Evolutionary conservation across 2,797 vertebrate genomes (phyloP).

Genomic region (Rachycentron canadum): DNA sequence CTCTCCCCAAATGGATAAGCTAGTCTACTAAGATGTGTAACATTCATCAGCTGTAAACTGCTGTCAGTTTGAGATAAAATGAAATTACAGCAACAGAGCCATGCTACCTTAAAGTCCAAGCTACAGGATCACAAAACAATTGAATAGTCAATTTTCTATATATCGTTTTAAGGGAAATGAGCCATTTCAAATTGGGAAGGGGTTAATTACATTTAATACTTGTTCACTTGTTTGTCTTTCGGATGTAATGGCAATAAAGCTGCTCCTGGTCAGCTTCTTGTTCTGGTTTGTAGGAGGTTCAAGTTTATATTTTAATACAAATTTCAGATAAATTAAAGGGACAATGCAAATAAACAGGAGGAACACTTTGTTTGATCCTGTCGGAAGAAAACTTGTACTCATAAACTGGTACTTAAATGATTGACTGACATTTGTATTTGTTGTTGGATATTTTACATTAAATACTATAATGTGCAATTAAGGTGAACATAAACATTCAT

Average conservation of each 20-base stretch:
- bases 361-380: slow-evolving; percentile 41
- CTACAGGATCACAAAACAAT: slow-evolving; percentile 88
- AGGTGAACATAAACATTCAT: slow-evolving; percentile 1
- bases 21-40: slow-evolving; percentile 95
- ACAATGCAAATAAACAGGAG: slow-evolving; percentile 31
- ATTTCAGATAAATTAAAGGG: slow-evolving; percentile 25
- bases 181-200: slow-evolving; percentile 65
- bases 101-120: slow-evolving; percentile 99
- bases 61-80: slow-evolving; percentile 88
- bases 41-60: slow-evolving; percentile 94
- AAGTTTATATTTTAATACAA: slow-evolving; percentile 24
- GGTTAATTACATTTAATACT: slow-evolving; percentile 33
- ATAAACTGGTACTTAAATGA: neutral
- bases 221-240: slow-evolving; percentile 34
- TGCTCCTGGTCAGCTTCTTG: slow-evolving; percentile 23
- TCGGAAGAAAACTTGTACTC: slow-evolving; percentile 19
- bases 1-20: slow-evolving; percentile 87
- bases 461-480: slow-evolving; percentile 16
- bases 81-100: slow-evolving; percentile 92
- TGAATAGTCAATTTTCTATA: slow-evolving; percentile 68
- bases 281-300: no score
- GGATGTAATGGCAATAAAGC: slow-evolving; percentile 30
- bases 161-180: slow-evolving; percentile 51
- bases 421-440: neutral
- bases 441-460: slow-evolving; percentile 3